These are phyloP conservation scores for Phyllostomus hastatus DNA, from an alignment of 2,113 vertebrate genomes.

Conservation along the genomic window DNA sequence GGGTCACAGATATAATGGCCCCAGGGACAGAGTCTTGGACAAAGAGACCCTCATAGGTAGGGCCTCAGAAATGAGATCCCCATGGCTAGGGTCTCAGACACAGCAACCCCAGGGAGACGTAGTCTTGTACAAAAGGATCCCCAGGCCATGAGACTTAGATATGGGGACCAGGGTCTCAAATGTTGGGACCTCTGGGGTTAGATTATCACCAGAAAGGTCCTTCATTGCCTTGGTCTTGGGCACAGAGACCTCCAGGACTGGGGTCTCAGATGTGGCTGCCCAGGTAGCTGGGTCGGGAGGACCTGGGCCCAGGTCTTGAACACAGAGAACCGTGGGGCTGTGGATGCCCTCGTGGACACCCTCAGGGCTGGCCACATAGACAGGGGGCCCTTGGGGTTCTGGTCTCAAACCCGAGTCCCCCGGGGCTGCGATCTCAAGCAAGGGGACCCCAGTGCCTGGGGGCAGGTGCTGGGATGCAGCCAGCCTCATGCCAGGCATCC, in stretches of 20 bases:
- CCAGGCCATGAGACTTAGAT: neutral
- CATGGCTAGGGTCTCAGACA: neutral
- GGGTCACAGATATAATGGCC: neutral
- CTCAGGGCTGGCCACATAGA: neutral
- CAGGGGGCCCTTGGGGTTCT: neutral
- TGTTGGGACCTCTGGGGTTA: neutral
- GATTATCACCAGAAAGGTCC: neutral
- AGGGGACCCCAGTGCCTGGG: neutral
- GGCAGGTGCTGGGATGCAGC: neutral
- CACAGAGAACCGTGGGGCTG: too few species aligned
- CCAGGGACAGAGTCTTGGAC: neutral
- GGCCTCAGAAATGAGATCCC: neutral
- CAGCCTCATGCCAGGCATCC: neutral
- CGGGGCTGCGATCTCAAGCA: neutral
- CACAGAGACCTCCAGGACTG: neutral
- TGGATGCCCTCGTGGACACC: neutral
- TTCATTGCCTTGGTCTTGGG: neutral
- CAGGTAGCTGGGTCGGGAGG: neutral
- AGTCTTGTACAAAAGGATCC: neutral
- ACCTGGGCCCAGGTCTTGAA: neutral
- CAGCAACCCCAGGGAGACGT: neutral
- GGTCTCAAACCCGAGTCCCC: neutral
- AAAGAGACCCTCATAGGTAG: neutral
- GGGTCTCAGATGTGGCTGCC: neutral
- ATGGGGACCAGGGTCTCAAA: neutral